Conservation (phyloP, 1,140 invertebrate genomes). For the Drosophila nannoptera region DNA sequence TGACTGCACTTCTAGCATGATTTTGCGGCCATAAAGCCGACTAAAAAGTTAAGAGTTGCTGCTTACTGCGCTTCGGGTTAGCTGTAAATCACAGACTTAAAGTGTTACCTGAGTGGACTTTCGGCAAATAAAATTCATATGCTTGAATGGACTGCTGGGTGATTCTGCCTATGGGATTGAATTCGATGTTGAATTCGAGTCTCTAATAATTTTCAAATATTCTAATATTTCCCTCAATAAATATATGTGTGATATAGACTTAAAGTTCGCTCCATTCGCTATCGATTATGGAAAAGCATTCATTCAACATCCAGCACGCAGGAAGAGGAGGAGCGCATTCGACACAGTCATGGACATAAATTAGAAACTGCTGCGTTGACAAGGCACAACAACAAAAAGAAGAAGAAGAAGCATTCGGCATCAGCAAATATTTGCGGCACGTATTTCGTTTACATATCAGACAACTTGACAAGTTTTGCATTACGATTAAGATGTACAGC, state of each 20-base stretch:
- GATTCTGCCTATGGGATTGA: background rate
- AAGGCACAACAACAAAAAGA: slow-evolving; percentile 24
- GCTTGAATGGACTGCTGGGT: background rate
- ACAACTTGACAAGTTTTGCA: slow-evolving; percentile 70
- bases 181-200: background rate
- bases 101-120: slow-evolving; percentile 4
- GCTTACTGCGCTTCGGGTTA: slow-evolving; percentile 1
- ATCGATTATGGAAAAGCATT: background rate
- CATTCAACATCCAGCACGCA: background rate
- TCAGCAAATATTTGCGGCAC: slow-evolving; percentile 75
- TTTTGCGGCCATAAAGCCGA: slow-evolving; percentile 22
- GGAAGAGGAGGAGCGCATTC: no score
- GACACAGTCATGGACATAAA: slow-evolving; percentile 32
- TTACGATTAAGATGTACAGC: slow-evolving; percentile 77
- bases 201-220: no score
- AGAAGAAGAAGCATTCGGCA: slow-evolving; percentile 53
- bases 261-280: no score
- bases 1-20: slow-evolving; percentile 13
- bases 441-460: slow-evolving; percentile 76
- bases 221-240: no score
- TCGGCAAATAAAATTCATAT: background rate
- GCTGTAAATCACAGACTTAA: slow-evolving; percentile 29
- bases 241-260: no score
- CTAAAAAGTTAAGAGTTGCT: slow-evolving; percentile 23
- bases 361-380: slow-evolving; percentile 45